Evolutionary conservation across 2,888 invertebrate genomes (phyloP).

Genomic region (Spialia ferax): DNA sequence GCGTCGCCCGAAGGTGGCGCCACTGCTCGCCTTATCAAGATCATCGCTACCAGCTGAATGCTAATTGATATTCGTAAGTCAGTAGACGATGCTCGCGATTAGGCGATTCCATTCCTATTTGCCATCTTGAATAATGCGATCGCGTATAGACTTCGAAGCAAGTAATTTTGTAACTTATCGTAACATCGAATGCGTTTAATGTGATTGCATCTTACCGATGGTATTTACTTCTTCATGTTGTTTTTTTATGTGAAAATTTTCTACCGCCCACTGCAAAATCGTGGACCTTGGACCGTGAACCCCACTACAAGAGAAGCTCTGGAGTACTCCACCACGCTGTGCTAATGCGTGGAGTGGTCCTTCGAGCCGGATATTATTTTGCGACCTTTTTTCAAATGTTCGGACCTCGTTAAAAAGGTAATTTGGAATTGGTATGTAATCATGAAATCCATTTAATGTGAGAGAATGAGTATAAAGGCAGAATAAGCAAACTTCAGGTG

Average conservation of each 20-base stretch:
- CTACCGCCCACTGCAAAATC: no score
- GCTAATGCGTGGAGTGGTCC: no score
- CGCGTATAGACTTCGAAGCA: neutral
- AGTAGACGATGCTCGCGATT: conserved; percentile 51
- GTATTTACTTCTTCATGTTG: neutral
- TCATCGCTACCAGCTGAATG: conserved; percentile 62
- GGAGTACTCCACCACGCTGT: no score
- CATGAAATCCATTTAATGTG: neutral
- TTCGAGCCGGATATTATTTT: no score
- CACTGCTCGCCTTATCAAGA: conserved; percentile 61
- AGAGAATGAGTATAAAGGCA: neutral
- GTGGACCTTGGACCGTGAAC: no score
- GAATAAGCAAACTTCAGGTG: no score
- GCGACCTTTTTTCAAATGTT: no score
- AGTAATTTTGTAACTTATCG: conserved; percentile 6
- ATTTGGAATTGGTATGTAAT: no score
- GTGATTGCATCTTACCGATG: neutral
- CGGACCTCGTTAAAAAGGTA: no score
- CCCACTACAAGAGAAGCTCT: no score
- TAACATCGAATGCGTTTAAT: neutral
- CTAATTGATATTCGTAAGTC: conserved; percentile 62
- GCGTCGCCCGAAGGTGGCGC: conserved; percentile 60
- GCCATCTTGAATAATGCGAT: conserved; percentile 9
- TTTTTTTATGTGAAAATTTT: neutral
- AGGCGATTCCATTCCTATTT: conserved; percentile 29